Conservation (phyloP, 2,888 invertebrate genomes). For the Ecdyonurus torrentis region DNA sequence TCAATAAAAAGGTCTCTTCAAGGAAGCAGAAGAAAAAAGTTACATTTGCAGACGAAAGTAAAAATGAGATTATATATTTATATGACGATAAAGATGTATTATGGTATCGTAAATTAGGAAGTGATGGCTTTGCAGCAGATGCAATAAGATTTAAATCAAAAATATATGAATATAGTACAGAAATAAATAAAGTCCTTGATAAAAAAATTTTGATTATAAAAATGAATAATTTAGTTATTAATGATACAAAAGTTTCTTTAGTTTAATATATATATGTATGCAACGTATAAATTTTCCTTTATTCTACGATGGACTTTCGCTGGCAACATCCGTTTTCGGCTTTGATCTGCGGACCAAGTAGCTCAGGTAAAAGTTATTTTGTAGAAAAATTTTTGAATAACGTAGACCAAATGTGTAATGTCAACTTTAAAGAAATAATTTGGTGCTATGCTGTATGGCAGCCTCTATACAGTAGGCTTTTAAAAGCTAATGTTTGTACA, state of each 20-base stretch:
- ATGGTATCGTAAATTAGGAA: no score
- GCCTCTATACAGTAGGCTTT: neutral
- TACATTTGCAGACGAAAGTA: no score
- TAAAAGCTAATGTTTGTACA: neutral
- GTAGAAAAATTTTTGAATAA: neutral
- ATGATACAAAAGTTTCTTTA: no score
- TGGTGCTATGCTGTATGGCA: conserved; percentile 2
- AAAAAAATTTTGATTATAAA: no score
- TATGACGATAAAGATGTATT: no score
- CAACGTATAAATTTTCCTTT: no score
- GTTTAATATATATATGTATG: neutral
- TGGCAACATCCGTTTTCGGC: conserved; percentile 1
- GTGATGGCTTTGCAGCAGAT: no score
- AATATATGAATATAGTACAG: neutral
- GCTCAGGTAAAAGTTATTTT: neutral
- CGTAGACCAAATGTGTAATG: neutral
- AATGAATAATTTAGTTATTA: no score
- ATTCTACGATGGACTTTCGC: neutral
- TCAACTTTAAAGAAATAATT: neutral
- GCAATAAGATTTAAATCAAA: neutral
- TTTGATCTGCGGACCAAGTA: neutral
- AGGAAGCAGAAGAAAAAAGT: no score
- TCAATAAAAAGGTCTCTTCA: no score
- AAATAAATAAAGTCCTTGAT: no score
- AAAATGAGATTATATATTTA: no score